Evolutionary conservation across 30 jellyfish, hydroid and myxozoan genomes (phyloP), one percentile per base, ranked within the genome.

Genomic region (Clytia hemisphaerica): DNA sequence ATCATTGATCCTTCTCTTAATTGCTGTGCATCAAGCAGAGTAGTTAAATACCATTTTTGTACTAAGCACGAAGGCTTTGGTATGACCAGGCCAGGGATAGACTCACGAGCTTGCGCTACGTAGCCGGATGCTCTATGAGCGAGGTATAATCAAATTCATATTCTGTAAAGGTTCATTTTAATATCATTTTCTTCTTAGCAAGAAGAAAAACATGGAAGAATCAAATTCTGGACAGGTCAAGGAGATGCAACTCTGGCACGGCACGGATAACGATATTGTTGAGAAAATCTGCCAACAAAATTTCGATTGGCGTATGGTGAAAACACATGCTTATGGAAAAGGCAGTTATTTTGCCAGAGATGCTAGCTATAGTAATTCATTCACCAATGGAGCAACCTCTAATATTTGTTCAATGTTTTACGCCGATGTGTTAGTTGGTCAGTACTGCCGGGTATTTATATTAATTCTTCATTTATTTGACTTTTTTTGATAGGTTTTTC

Each of bases 201-300:
- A 57, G 16, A 57, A 57, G 44, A 57, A 7, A 57, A 4, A 22
- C 7, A 57, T 57, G 70, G 30, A 2, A 4, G 50, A 57, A 44
- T 16, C 36, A 2, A n/a, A 44, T 30, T 6, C 26, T n/a, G n/a
- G n/a, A 57, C 25, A 57, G 12, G 19, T 57, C 42, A 57, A 57
- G 25, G 70, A 57, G 16, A n/a, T 57, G 16, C 51, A 57, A 21
- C 53, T 57, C 7, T 57, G 70, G 70, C 70, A 57, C 30, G 70
- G 70, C 30, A 57, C 70, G 5, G 2, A 26, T 26, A 37, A 57
- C 42, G 33, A 37, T 0, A 57, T 1, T 21, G 33, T 57, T 6
- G 70, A 57, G 33, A 37, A 57, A 21, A 57, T 57, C 42, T 30
- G 36, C 33, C 42, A 30, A 5, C 70, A 57, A 4, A 57, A 57